Evolutionary conservation across 92 coral and sea anemone genomes (phyloP).

Genomic region (Siderastrea siderea): DNA sequence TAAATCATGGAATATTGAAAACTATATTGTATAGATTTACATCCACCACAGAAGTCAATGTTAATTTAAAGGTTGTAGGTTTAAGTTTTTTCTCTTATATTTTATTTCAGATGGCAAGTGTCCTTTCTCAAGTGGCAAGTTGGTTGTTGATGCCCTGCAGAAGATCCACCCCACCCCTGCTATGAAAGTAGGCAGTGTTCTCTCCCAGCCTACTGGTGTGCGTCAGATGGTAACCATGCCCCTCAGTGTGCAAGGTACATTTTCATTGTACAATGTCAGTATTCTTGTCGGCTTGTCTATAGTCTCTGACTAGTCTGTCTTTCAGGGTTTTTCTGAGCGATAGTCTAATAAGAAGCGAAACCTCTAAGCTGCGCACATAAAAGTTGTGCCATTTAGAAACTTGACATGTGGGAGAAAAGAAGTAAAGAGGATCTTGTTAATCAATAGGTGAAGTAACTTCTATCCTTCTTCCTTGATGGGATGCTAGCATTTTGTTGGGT

Average conservation of each 20-base stretch:
- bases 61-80: background rate
- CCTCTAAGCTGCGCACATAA: too few relatives aligned
- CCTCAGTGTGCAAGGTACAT: conserved; percentile 42
- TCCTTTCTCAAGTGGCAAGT: conserved; percentile 74
- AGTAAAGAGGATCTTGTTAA: too few relatives aligned
- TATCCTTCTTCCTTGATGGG: too few relatives aligned
- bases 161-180: conserved; percentile 67
- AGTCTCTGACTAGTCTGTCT: too few relatives aligned
- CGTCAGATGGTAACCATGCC: conserved; percentile 72
- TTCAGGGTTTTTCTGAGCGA: too few relatives aligned
- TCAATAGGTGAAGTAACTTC: too few relatives aligned
- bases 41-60: background rate
- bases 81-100: background rate
- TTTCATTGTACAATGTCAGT: background rate
- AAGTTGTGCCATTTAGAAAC: too few relatives aligned
- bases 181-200: conserved; percentile 51
- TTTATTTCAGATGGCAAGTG: conserved; percentile 55
- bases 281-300: background rate
- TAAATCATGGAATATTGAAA: too few relatives aligned
- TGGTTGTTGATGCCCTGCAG: conserved; percentile 76
- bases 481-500: too few relatives aligned
- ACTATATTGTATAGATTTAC: too few relatives aligned
- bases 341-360: too few relatives aligned
- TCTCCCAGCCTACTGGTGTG: conserved; percentile 47
- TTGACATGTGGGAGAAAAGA: too few relatives aligned